These are phyloP conservation scores for Schizaphis graminum DNA, from an alignment of 2,888 invertebrate genomes.

Conservation along the genomic window DNA sequence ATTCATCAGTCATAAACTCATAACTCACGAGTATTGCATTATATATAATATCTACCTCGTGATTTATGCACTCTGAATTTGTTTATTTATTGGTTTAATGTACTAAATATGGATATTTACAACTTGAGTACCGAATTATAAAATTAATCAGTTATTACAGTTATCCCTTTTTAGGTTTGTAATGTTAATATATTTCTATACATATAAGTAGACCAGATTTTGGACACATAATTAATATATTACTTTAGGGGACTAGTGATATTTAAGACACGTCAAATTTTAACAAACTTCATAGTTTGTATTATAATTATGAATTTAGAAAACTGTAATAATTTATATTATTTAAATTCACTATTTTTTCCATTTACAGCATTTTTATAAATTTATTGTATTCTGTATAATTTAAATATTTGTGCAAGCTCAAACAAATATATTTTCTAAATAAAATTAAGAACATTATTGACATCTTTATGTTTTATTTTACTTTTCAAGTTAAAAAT, in stretches of 20 bases:
- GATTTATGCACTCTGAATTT: background rate
- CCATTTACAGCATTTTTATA: background rate
- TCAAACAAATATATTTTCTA: too few species aligned
- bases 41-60: background rate
- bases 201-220: background rate
- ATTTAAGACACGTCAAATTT: too few species aligned
- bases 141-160: background rate
- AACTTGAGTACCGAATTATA: background rate
- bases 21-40: background rate
- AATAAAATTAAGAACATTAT: background rate
- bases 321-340: too few species aligned
- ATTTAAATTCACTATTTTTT: background rate
- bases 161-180: background rate
- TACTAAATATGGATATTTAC: background rate
- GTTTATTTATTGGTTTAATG: background rate
- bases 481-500: background rate
- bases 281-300: too few species aligned
- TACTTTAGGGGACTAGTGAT: too few species aligned
- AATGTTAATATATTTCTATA: too few species aligned
- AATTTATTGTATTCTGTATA: background rate
- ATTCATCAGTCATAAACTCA: background rate
- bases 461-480: background rate
- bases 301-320: too few species aligned
- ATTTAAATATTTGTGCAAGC: background rate
- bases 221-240: background rate